Percentiles rank a stretch among this genome's conserved stretches.
phyloP scores from a whole-genome alignment of 2,888 invertebrate genomes.

The Hesperia comma region DNA sequence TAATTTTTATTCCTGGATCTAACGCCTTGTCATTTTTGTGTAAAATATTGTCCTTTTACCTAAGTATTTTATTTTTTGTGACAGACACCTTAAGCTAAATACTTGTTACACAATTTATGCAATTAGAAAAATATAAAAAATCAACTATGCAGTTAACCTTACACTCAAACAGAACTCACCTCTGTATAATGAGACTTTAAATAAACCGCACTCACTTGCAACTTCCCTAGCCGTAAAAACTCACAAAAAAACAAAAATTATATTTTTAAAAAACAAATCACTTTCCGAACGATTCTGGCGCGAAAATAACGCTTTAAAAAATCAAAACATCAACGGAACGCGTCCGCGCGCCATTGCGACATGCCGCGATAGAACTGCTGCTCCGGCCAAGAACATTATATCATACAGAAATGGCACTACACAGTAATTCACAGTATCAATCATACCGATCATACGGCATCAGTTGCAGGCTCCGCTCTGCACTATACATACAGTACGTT shows the following conservation, averaged over 20 bases:
- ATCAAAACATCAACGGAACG: conserved; percentile 16
- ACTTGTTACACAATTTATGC: too few relatives aligned
- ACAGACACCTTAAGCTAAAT: too few relatives aligned
- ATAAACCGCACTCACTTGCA: neutral
- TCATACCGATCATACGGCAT: neutral
- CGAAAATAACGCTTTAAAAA: conserved; percentile 24
- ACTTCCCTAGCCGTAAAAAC: neutral
- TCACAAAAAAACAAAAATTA: neutral
- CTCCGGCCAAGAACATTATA: conserved; percentile 17
- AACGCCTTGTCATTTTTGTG: too few relatives aligned
- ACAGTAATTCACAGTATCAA: neutral
- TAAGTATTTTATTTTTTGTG: too few relatives aligned
- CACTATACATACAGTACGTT: too few relatives aligned
- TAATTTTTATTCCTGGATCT: too few relatives aligned
- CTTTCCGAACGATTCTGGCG: conserved; percentile 25
- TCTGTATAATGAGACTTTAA: neutral
- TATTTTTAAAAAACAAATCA: conserved; percentile 1
- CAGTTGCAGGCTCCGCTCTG: neutral
- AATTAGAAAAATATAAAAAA: neutral
- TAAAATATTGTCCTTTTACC: too few relatives aligned
- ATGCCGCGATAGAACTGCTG: conserved; percentile 16
- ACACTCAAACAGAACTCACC: neutral
- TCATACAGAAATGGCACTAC: conserved; percentile 12
- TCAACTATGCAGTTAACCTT: neutral
- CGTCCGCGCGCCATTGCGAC: conserved; percentile 27